Evolutionary conservation across 2,888 invertebrate species (phyloP).

Genomic region (Iphiclides podalirius): DNA sequence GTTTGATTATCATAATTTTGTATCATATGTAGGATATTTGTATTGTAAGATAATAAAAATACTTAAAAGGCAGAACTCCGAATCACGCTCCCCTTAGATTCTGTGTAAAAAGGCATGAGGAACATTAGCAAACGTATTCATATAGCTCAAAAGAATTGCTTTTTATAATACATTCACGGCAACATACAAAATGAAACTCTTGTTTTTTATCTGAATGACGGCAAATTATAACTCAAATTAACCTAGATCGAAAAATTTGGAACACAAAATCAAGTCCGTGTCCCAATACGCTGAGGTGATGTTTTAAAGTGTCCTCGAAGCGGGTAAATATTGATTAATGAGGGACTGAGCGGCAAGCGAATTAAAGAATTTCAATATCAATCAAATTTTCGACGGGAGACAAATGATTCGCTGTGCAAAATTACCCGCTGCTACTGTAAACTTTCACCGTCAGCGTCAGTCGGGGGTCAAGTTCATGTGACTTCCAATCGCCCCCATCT

Average conservation of each 20-base stretch:
- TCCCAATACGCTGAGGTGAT: background rate
- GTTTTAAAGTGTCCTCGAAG: background rate
- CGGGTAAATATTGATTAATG: background rate
- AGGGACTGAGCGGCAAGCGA: too few relatives aligned
- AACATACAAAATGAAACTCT: too few relatives aligned
- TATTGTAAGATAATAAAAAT: too few relatives aligned
- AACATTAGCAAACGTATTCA: too few relatives aligned
- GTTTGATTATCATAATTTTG: too few relatives aligned
- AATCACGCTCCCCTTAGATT: too few relatives aligned
- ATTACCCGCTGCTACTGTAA: conserved; percentile 54
- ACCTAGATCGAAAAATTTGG: background rate
- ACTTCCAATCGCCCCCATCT: conserved; percentile 45
- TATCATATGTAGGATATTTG: too few relatives aligned
- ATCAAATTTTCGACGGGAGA: conserved; percentile 31
- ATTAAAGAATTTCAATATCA: conserved; percentile 29
- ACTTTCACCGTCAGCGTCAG: conserved; percentile 60
- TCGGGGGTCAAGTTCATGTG: conserved; percentile 65
- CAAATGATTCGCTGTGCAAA: conserved; percentile 34
- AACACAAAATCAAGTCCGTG: background rate
- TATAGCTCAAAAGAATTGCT: too few relatives aligned
- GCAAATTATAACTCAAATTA: background rate
- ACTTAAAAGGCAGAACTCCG: too few relatives aligned
- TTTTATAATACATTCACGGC: too few relatives aligned
- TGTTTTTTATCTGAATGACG: too few relatives aligned
- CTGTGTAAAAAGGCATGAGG: too few relatives aligned